Percentiles rank a stretch among this genome's conserved stretches.
phyloP scores from a whole-genome alignment of 2,888 invertebrate species.

The Cosmopolites sordidus region DNA sequence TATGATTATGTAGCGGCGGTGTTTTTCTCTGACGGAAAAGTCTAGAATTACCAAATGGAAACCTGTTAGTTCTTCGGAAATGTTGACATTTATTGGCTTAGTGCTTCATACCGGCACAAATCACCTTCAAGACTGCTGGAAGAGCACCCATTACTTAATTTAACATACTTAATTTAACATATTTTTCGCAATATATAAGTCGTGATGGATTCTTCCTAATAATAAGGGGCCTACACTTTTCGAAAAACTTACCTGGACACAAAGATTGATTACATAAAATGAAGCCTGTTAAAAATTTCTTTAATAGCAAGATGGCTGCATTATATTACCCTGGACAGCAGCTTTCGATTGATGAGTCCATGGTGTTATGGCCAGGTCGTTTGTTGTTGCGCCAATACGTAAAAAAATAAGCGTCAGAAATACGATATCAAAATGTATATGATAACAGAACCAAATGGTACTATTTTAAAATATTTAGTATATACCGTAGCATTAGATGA shows the following conservation, averaged over 20 bases:
- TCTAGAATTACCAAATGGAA: too few relatives aligned
- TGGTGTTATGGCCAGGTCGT: slow-evolving; percentile 9
- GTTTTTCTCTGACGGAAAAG: too few relatives aligned
- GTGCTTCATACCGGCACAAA: too few relatives aligned
- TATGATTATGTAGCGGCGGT: too few relatives aligned
- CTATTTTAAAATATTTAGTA: slow-evolving; percentile 12
- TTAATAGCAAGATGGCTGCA: slow-evolving; percentile 2
- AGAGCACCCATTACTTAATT: too few relatives aligned
- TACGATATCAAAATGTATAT: slow-evolving; percentile 17
- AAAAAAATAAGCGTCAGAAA: slow-evolving; percentile 21
- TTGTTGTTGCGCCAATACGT: slow-evolving; percentile 13
- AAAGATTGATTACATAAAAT: slow-evolving; percentile 4
- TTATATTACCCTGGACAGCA: background rate
- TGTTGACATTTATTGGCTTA: too few relatives aligned
- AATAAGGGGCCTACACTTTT: background rate
- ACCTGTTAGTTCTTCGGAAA: too few relatives aligned
- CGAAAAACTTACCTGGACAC: background rate
- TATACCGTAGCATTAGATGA: slow-evolving; percentile 16
- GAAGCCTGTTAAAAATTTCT: background rate
- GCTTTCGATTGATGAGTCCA: slow-evolving; percentile 1
- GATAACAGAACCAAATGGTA: slow-evolving; percentile 20
- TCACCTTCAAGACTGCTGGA: too few relatives aligned
- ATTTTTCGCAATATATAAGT: slow-evolving; percentile 1
- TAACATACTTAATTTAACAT: background rate
- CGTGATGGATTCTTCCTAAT: slow-evolving; percentile 1